These are phyloP conservation scores for Rhingia campestris DNA, from an alignment of 2,888 invertebrate species.

Conservation along the genomic window DNA sequence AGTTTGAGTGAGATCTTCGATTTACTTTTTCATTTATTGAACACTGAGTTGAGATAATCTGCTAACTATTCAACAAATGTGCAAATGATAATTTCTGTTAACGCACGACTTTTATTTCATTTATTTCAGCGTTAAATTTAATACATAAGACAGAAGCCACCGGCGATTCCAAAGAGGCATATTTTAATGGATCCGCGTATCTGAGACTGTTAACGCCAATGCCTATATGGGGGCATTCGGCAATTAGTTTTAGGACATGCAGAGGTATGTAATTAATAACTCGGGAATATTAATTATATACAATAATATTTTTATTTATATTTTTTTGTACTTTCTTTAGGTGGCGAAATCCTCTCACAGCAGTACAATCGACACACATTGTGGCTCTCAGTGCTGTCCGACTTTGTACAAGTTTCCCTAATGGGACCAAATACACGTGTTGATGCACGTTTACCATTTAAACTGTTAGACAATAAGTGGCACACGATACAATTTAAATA, in stretches of 20 bases:
- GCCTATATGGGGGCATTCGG: conserved; percentile 90
- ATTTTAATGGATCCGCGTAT: conserved; percentile 92
- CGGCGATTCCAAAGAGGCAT: conserved; percentile 86
- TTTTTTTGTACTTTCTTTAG: conserved; percentile 79
- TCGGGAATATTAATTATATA: neutral
- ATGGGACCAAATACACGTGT: conserved; percentile 84
- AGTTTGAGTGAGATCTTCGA: conserved; percentile 44
- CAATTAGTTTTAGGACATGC: conserved; percentile 92
- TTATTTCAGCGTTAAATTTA: conserved; percentile 72
- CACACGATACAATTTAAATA: conserved; percentile 84
- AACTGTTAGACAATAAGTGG: conserved; percentile 91
- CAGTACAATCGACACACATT: conserved; percentile 86
- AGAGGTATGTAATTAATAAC: conserved; percentile 84
- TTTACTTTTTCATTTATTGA: conserved; percentile 26
- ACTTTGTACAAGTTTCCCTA: conserved; percentile 85
- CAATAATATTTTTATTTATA: neutral
- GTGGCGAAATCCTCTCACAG: conserved; percentile 88
- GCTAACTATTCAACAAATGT: neutral
- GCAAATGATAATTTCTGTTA: neutral
- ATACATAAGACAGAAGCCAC: conserved; percentile 77
- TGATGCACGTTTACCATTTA: conserved; percentile 87
- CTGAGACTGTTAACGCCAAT: conserved; percentile 88
- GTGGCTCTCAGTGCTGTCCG: conserved; percentile 85
- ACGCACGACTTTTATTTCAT: conserved; percentile 1
- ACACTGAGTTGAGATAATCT: conserved; percentile 6